These are phyloP conservation scores for Odontesthes bonariensis DNA, from an alignment of 2,113 vertebrate species.

Conservation along the genomic window DNA sequence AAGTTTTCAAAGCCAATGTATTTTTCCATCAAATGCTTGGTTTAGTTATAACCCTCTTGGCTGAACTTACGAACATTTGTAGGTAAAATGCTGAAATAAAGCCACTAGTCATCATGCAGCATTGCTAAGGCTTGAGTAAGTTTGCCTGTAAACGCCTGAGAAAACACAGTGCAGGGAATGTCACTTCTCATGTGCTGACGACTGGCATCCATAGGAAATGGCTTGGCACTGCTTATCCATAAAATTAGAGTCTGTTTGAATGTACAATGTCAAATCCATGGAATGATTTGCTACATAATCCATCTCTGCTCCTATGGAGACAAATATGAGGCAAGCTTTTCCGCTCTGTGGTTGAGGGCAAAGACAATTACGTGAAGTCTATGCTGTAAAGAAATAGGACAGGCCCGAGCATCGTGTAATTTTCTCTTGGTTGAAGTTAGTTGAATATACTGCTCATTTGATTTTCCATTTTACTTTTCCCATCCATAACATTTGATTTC, in stretches of 20 bases:
- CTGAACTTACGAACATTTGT: slow-evolving; percentile 38
- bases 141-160: slow-evolving; percentile 63
- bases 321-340: slow-evolving; percentile 74
- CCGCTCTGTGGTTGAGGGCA: slow-evolving; percentile 60
- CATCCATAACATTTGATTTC: slow-evolving; percentile 35
- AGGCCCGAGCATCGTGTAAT: slow-evolving; percentile 40
- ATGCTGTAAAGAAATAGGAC: slow-evolving; percentile 55
- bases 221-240: slow-evolving; percentile 73
- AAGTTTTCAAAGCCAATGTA: neutral
- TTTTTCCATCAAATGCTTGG: neutral
- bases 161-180: slow-evolving; percentile 70
- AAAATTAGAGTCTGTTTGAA: slow-evolving; percentile 75
- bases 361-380: slow-evolving; percentile 72
- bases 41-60: slow-evolving; percentile 33
- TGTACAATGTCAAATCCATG: slow-evolving; percentile 65
- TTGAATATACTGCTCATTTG: slow-evolving; percentile 51
- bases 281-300: slow-evolving; percentile 74
- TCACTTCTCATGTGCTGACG: slow-evolving; percentile 67
- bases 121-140: slow-evolving; percentile 60
- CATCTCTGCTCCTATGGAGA: slow-evolving; percentile 63
- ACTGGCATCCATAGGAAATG: slow-evolving; percentile 74
- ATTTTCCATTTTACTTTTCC: slow-evolving; percentile 54
- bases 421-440: slow-evolving; percentile 42
- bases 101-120: slow-evolving; percentile 57
- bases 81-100: slow-evolving; percentile 56